These are phyloP conservation scores for Trematomus loennbergii DNA, from an alignment of 2,113 vertebrate genomes.

Conservation along the genomic window DNA sequence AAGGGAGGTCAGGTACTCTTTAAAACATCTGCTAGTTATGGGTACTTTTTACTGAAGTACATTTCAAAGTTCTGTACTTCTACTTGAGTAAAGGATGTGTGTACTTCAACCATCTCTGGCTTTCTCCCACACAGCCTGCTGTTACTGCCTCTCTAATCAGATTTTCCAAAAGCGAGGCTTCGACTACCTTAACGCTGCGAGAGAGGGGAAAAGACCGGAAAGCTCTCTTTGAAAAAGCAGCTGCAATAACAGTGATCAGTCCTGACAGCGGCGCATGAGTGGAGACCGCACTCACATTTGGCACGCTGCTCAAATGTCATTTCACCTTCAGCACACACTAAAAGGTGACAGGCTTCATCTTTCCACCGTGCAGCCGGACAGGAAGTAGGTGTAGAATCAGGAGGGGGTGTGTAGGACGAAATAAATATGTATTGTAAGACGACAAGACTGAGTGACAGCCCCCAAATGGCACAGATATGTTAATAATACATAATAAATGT, in stretches of 20 bases:
- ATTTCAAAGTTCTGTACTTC: no score
- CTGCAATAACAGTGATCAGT: slow-evolving; percentile 77
- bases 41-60: no score
- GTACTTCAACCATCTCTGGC: no score
- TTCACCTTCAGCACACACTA: slow-evolving; percentile 64
- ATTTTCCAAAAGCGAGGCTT: slow-evolving; percentile 61
- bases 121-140: slow-evolving; percentile 55
- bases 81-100: no score
- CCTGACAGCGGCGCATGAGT: slow-evolving; percentile 71
- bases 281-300: slow-evolving; percentile 72
- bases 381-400: slow-evolving; percentile 26
- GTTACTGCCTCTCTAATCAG: slow-evolving; percentile 74
- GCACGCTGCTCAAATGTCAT: slow-evolving; percentile 72
- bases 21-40: no score
- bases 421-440: not conserved
- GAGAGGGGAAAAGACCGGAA: slow-evolving; percentile 43
- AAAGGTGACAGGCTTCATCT: slow-evolving; percentile 68
- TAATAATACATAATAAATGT: slow-evolving; percentile 38
- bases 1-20: no score
- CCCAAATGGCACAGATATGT: slow-evolving; percentile 28
- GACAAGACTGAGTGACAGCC: slow-evolving; percentile 31
- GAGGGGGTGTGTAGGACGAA: slow-evolving; percentile 1
- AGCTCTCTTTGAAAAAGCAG: slow-evolving; percentile 57
- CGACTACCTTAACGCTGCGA: slow-evolving; percentile 44
- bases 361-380: slow-evolving; percentile 32